Base-by-base conservation (phyloP, 2,888 invertebrate species). In the Pherbina coryleti region DNA sequence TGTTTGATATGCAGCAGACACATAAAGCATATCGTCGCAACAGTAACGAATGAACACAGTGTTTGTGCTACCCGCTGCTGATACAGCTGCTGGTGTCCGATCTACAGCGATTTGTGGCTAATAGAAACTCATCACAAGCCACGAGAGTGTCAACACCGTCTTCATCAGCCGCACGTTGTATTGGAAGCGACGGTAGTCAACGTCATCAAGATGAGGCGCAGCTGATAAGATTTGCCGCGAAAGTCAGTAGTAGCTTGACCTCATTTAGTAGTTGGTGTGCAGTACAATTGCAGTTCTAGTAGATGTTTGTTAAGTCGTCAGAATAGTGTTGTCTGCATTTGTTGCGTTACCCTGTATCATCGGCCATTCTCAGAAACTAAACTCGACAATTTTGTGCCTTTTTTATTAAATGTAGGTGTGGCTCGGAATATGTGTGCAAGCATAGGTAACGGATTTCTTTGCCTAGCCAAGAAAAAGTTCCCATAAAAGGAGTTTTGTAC, bases 81-180 rank as follows among this genome's bases (percentile, higher is more conserved):
- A 8, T 60, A 28, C 51, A 22, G 49, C 14, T 22, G 34, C 34
- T 17, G 28, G n/a, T 51, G 31, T 62, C 11, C n/a, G 11, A 28
- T 64, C 51, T 64, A 17, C 19, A 53, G 19, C 31, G 74, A 64
- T 31, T 74, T 51, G 64, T 51, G 31, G 49, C 31, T 64, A 49
- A 34, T 28, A 31, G 22, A 74, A 17, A 49, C 51, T 49, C 74
- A 74, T 64, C 74, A 64, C 74, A 28, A 74, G 66, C 66, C 34
- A 31, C 11, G 1, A 53, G 51, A 74, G 51, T 64, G 74, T 53
- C 74, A 74, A 74, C 17, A 60, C 25, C 37, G 64, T 66, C 34
- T 66, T n/a, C 19, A 72, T 28, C 51, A 49, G 51, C 55, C 2
- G 34, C 37, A 19, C 17, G 60, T 66, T 8, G 37, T 22, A 9